Conservation (phyloP, 2,113 vertebrate species). For the Oxyura jamaicensis region DNA sequence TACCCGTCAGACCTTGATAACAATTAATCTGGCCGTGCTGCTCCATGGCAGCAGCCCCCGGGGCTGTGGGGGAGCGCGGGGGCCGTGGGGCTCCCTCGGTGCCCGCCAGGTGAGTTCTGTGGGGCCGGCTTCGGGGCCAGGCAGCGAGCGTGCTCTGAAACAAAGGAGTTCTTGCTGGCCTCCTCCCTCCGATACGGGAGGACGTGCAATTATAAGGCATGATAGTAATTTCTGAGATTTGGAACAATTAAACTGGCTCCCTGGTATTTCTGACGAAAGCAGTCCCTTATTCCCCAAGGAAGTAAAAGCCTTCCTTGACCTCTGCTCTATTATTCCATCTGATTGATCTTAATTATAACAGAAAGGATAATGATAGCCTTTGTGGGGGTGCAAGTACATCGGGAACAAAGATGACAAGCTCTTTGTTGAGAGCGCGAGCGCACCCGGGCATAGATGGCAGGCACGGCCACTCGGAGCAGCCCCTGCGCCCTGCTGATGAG, state of each 20-base stretch:
- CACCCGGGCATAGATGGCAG: accelerated
- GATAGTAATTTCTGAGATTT: background rate
- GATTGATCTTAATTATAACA: constrained; percentile 53
- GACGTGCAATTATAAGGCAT: background rate
- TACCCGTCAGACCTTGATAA: background rate
- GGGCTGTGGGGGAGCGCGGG: background rate
- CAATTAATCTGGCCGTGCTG: background rate
- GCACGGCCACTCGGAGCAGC: background rate
- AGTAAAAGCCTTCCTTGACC: constrained; percentile 10
- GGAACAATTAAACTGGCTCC: constrained; percentile 10
- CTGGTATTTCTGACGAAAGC: constrained; percentile 25
- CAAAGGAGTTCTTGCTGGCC: background rate
- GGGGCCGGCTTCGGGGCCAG: background rate
- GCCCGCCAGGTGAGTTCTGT: background rate
- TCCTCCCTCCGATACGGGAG: background rate
- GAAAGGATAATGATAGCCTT: constrained; percentile 34
- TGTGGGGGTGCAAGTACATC: background rate
- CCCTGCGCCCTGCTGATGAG: background rate
- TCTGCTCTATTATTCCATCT: constrained; percentile 30
- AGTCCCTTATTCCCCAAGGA: background rate
- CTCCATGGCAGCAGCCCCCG: background rate
- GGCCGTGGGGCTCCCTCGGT: background rate
- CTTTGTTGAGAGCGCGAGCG: background rate
- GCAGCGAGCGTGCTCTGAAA: accelerated
- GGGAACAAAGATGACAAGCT: background rate